Percentiles rank a stretch among this genome's conserved stretches.
Evolutionary conservation across 2,888 invertebrate species (phyloP).

Genomic region (Isoperla grammatica): DNA sequence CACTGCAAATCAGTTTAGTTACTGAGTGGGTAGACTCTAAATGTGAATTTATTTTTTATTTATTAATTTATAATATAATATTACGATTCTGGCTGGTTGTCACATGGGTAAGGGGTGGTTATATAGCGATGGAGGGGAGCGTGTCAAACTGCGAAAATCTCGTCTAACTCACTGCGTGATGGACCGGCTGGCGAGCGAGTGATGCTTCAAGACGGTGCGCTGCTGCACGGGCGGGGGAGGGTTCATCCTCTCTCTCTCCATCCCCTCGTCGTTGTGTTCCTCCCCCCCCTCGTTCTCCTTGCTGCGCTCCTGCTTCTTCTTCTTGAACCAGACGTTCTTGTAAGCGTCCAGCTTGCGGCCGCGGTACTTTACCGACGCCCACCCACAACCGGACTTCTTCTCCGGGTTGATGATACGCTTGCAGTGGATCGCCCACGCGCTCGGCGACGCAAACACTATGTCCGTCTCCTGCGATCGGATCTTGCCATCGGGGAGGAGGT

Average conservation of each 20-base stretch:
- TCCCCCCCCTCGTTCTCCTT: slow-evolving; percentile 43
- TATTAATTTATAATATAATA: too few relatives aligned
- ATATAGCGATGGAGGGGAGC: too few relatives aligned
- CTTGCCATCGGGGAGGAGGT: slow-evolving; percentile 78
- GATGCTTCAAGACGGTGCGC: slow-evolving; percentile 67
- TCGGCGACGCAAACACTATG: slow-evolving; percentile 81
- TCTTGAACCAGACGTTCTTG: slow-evolving; percentile 78
- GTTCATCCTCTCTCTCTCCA: slow-evolving; percentile 56
- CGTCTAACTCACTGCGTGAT: slow-evolving; percentile 75
- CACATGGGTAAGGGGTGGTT: too few relatives aligned
- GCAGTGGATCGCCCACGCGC: slow-evolving; percentile 90
- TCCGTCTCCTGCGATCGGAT: slow-evolving; percentile 85
- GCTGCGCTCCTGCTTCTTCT: slow-evolving; percentile 45
- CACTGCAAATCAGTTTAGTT: too few relatives aligned
- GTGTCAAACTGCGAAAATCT: too few relatives aligned
- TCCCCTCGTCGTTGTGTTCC: slow-evolving; percentile 39
- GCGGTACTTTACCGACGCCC: slow-evolving; percentile 75
- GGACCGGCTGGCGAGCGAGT: slow-evolving; percentile 67
- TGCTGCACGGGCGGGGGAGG: slow-evolving; percentile 56
- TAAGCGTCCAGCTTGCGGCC: slow-evolving; percentile 84
- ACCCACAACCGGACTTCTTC: slow-evolving; percentile 88
- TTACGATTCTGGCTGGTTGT: too few relatives aligned
- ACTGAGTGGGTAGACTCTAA: too few relatives aligned
- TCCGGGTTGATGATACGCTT: slow-evolving; percentile 87
- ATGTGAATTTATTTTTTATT: too few relatives aligned